Evolutionary conservation across 2,888 invertebrate genomes (phyloP), one percentile per base, ranked within the genome.

Genomic region (Chrysopilus asiliformis): DNA sequence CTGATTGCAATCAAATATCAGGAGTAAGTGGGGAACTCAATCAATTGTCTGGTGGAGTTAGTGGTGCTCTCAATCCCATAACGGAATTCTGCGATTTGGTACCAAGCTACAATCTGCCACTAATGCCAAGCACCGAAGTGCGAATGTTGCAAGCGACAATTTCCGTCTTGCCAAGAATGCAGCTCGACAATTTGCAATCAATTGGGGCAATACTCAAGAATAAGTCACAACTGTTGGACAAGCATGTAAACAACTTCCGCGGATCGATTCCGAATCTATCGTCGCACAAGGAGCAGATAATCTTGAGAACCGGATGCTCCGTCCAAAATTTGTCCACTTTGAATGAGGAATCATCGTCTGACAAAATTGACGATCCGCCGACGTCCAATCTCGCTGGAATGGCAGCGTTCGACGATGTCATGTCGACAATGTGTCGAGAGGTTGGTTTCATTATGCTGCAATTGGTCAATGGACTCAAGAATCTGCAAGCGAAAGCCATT

Each of bases 31-130:
- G 62, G 2, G 62, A 62, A 20, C 45, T 63, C 3, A 73, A 70
- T 12, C 74, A 74, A 44, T 57, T 74, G 44, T 69, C 74, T 4
- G 74, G 75, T 50, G 80, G 78, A 46, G 68, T 75, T 6, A 72
- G 73, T 54, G 80, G 77, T 50, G 76, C 74, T 49, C 62, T 85
- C 43, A 71, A 73, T 47, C 79, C 84, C 6, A 72, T 85, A 20
- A 80, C 81, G 6, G 84, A 85, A 65, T 85, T 85, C 60, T 79
- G 78, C 52, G 85, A 85, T 54, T 59, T 79, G 47, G 75, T 84
- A 35, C 81, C 84, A 15, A 65, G 71, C 42, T 74, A 76, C 48
- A 76, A 77, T 53, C 68, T 79, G 46, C 61, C 66, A 10, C 53
- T 51, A 47, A 66, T 52, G 60, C 72, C 68, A 40, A 71, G 69